Percentiles rank a stretch among this genome's conserved stretches.
These are phyloP conservation scores for Hemaris fuciformis DNA, from an alignment of 2,888 invertebrate genomes.

Conservation along the genomic window DNA sequence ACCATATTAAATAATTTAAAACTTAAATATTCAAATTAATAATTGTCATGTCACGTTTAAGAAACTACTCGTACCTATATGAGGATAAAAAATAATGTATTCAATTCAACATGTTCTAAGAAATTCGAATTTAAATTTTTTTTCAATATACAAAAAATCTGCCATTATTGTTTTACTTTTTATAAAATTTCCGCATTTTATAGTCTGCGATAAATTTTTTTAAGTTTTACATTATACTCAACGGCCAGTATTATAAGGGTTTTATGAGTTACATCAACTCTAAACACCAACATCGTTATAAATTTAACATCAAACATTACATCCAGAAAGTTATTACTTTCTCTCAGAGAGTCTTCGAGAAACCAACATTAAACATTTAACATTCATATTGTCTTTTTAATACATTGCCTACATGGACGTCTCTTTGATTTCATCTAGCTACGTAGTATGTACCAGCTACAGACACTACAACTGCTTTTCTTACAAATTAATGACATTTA, in stretches of 20 bases:
- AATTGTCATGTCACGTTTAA: neutral
- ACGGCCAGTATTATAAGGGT: neutral
- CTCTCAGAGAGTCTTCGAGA: slow-evolving; percentile 12
- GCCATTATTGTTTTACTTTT: too few relatives aligned
- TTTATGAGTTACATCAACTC: neutral
- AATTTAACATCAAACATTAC: neutral
- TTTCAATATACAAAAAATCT: too few relatives aligned
- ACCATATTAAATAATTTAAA: neutral
- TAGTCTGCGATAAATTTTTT: too few relatives aligned
- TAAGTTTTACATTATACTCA: neutral
- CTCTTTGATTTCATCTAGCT: slow-evolving; percentile 76
- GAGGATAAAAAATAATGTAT: too few relatives aligned
- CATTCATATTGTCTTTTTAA: slow-evolving; percentile 71
- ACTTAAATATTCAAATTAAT: neutral
- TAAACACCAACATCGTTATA: neutral
- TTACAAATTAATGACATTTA: neutral
- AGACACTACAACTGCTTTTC: neutral
- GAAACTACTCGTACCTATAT: too few relatives aligned
- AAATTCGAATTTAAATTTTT: too few relatives aligned
- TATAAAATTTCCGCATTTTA: too few relatives aligned
- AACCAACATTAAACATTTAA: slow-evolving; percentile 39
- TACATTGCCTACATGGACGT: slow-evolving; percentile 68
- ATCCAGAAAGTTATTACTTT: slow-evolving; percentile 11
- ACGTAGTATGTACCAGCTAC: slow-evolving; percentile 19
- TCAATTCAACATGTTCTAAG: too few relatives aligned